A percentile compares a stretch with the other conserved stretches of the same genome.
Evolutionary conservation across 2,113 vertebrate species (phyloP).

Genomic region (Lycaon pictus): DNA sequence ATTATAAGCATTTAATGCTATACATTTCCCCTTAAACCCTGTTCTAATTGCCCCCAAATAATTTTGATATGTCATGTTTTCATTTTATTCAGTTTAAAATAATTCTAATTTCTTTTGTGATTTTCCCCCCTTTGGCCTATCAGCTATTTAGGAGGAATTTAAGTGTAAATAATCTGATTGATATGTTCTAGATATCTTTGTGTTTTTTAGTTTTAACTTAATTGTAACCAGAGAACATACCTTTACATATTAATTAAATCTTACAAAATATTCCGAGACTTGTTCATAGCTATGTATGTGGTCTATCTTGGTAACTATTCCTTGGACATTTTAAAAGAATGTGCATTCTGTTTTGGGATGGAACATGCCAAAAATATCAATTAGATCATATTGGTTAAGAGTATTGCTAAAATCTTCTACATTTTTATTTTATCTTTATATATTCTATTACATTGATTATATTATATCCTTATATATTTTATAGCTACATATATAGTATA

Average conservation of each 20-base stretch:
- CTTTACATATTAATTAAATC: not conserved
- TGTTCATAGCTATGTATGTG: not conserved
- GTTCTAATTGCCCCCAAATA: not conserved
- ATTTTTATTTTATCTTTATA: not conserved
- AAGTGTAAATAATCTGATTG: not conserved
- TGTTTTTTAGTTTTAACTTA: not conserved
- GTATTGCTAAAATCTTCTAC: not conserved
- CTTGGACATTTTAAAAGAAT: not conserved
- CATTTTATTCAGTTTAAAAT: not conserved
- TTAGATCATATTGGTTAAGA: not conserved
- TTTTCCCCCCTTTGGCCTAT: not conserved
- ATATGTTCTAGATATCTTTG: not conserved
- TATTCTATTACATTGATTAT: not conserved
- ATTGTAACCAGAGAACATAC: not conserved
- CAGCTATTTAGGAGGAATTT: not conserved
- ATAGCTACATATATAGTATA: not conserved
- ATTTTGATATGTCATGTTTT: not conserved
- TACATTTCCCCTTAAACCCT: too few relatives aligned
- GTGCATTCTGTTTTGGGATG: not conserved
- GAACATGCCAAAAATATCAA: not conserved
- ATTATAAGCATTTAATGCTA: not conserved
- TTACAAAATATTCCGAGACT: not conserved
- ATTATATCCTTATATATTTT: not conserved
- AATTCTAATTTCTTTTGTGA: not conserved
- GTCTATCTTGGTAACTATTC: not conserved